A percentile compares a stretch with the other conserved stretches of the same genome.
phyloP scores from a whole-genome alignment of 2,113 vertebrate genomes.

The Guaruba guarouba region DNA sequence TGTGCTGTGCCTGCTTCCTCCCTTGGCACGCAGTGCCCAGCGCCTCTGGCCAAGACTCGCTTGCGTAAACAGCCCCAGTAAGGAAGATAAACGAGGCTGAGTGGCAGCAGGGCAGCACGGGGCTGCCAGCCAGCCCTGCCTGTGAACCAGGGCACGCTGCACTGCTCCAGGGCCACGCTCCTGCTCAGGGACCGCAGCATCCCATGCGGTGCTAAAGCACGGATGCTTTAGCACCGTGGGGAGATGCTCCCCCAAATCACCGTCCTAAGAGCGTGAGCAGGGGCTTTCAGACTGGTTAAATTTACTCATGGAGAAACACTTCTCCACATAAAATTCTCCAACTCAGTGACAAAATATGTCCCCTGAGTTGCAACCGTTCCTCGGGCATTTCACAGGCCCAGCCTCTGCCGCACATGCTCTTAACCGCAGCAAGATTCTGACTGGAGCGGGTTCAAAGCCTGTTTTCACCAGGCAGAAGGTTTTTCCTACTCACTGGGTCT shows the following conservation, averaged over 20 bases:
- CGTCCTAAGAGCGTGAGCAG: fast-evolving
- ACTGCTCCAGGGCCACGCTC: background rate
- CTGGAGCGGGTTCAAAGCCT: fast-evolving
- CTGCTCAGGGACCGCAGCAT: background rate
- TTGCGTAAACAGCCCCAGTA: background rate
- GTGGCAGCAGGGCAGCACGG: background rate
- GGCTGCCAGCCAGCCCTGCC: constrained; percentile 10
- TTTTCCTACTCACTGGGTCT: background rate
- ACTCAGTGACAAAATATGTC: background rate
- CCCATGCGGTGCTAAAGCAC: fast-evolving
- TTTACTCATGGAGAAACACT: fast-evolving
- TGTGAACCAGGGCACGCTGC: background rate
- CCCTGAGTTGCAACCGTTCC: background rate
- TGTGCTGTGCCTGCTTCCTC: constrained; percentile 23
- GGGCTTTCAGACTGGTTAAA: background rate
- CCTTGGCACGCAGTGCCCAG: background rate
- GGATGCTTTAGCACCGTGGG: too few relatives aligned
- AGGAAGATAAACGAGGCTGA: background rate
- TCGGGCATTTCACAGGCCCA: background rate
- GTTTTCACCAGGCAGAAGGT: background rate
- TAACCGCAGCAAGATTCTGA: background rate
- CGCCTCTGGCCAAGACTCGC: background rate
- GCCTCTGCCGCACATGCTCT: fast-evolving
- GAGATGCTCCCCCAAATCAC: background rate
- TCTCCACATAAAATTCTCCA: background rate